Percentiles rank a stretch among this genome's conserved stretches.
phyloP scores from a whole-genome alignment of 2,113 vertebrate genomes.

The Trematocara stigmaticum region DNA sequence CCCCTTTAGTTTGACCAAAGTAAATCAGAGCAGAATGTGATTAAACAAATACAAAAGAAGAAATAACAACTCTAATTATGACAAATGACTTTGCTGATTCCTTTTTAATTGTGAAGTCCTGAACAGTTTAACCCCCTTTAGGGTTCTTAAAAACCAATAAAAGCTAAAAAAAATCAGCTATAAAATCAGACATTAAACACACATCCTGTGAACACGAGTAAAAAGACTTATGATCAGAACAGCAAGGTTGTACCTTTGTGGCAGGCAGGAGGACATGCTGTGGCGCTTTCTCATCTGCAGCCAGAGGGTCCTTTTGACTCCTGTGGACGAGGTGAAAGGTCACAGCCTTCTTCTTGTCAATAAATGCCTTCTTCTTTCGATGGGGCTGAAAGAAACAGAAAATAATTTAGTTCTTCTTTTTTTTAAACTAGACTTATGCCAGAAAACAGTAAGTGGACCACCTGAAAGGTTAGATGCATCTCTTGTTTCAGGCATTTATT shows the following conservation, averaged over 20 bases:
- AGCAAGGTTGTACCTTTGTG: constrained; percentile 46
- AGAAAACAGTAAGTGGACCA: neutral
- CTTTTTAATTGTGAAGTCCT: neutral
- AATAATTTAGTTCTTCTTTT: neutral
- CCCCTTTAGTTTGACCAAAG: neutral
- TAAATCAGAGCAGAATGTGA: neutral
- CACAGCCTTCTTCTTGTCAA: constrained; percentile 93
- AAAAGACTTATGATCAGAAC: neutral
- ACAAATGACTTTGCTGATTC: neutral
- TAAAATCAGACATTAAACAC: neutral
- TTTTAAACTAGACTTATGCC: neutral
- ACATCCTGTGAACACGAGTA: neutral
- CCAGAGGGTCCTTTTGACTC: constrained; percentile 92
- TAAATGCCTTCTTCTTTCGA: constrained; percentile 93
- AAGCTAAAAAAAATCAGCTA: neutral
- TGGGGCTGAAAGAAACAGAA: constrained; percentile 78
- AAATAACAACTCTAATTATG: neutral
- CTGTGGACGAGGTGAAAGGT: constrained; percentile 95
- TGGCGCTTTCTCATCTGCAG: constrained; percentile 90
- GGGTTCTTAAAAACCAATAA: neutral
- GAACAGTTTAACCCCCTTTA: neutral
- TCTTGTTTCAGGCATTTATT: neutral
- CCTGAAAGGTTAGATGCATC: neutral
- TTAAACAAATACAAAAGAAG: neutral
- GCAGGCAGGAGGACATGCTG: constrained; percentile 89